A percentile compares a stretch with the other conserved stretches of the same genome.
phyloP scores from a whole-genome alignment of 2,113 vertebrate genomes.

The Trochalopteron elliotii region DNA sequence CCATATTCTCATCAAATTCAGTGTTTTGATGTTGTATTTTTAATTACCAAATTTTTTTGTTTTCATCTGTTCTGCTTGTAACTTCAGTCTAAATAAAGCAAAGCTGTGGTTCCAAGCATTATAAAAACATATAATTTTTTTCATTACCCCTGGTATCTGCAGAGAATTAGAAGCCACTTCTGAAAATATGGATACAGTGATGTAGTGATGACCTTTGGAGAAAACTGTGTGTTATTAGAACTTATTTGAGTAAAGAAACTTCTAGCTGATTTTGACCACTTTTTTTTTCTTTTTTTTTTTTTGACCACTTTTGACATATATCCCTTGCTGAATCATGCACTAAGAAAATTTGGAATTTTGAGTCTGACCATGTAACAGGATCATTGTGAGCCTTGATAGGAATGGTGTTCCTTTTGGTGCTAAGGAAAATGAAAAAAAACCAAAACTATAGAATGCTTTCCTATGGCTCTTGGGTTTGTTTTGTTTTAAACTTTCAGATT shows the following conservation, averaged over 20 bases:
- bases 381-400: not conserved
- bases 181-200: not conserved
- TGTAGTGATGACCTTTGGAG: not conserved
- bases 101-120: not conserved
- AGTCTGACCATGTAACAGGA: not conserved
- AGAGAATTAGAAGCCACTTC: not conserved
- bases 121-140: not conserved
- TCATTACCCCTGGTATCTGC: not conserved
- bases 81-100: not conserved
- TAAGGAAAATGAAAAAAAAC: not conserved
- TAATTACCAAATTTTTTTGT: not conserved
- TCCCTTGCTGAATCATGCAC: not conserved
- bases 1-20: not conserved
- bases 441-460: not conserved
- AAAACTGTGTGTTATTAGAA: not conserved
- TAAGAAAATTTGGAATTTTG: not conserved
- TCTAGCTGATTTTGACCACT: not conserved
- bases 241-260: not conserved
- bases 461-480: slow-evolving; percentile 9
- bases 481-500: slow-evolving; percentile 52
- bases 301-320: not conserved
- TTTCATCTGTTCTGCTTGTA: not conserved
- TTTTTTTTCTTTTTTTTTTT: not conserved
- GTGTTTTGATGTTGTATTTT: not conserved
- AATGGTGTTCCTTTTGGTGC: not conserved